These are phyloP conservation scores for Parazoanthus swiftii DNA, from an alignment of 92 coral and sea anemone genomes.

Conservation along the genomic window DNA sequence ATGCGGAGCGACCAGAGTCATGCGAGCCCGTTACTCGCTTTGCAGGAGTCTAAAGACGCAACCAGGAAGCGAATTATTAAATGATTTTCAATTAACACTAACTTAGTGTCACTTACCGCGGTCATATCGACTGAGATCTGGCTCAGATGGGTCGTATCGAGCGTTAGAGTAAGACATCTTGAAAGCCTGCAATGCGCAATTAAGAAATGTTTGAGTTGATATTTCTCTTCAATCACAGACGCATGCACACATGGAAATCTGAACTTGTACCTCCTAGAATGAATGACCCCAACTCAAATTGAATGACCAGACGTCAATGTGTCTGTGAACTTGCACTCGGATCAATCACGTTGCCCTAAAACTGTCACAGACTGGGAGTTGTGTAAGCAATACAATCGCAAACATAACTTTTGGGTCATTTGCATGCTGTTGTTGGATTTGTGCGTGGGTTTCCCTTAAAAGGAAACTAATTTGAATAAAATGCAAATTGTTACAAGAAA, in stretches of 20 bases:
- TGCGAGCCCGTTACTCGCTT: not conserved
- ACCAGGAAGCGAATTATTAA: not conserved
- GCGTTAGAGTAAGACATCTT: constrained; percentile 29
- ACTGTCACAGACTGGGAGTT: not conserved
- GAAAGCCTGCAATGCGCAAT: not conserved
- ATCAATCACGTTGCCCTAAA: not conserved
- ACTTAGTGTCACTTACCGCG: not conserved
- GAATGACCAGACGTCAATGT: not conserved
- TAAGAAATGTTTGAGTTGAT: not conserved
- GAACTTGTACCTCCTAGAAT: not conserved
- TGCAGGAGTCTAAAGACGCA: not conserved
- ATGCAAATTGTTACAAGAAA: no score
- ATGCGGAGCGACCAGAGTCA: not conserved
- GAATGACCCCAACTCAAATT: not conserved
- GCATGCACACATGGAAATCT: not conserved
- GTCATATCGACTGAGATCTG: constrained; percentile 8
- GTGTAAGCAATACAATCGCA: not conserved
- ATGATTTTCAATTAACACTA: not conserved
- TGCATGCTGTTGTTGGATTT: not conserved
- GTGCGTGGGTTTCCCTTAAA: not conserved
- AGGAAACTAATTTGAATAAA: not conserved
- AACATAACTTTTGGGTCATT: not conserved
- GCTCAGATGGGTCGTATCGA: constrained; percentile 35
- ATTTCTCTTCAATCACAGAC: not conserved
- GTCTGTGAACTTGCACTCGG: not conserved